Evolutionary conservation across 2,888 invertebrate genomes (phyloP).

Genomic region (Odiellus spinosus): DNA sequence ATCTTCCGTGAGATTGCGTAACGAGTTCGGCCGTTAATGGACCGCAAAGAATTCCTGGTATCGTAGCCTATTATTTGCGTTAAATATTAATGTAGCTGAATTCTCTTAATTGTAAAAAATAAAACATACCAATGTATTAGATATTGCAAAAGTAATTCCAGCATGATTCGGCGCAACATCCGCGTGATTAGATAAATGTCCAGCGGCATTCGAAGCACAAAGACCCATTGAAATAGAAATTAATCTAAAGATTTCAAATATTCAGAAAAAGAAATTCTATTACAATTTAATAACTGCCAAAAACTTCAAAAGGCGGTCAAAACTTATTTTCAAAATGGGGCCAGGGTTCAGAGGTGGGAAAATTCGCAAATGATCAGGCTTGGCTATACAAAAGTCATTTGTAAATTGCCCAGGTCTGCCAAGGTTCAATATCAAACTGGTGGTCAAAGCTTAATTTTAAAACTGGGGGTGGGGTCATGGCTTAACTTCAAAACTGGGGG

Average conservation of each 20-base stretch:
- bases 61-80: constrained; percentile 41
- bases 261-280: constrained; percentile 1
- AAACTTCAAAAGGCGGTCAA: neutral
- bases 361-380: too few relatives aligned
- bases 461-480: too few relatives aligned
- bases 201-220: constrained; percentile 56
- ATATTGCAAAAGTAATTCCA: constrained; percentile 56
- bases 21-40: constrained; percentile 57
- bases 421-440: too few relatives aligned
- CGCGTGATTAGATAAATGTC: constrained; percentile 58
- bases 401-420: too few relatives aligned
- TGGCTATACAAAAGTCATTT: too few relatives aligned
- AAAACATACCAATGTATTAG: constrained; percentile 47
- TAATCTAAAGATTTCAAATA: constrained; percentile 34
- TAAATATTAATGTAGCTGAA: constrained; percentile 3
- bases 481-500: too few relatives aligned
- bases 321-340: too few relatives aligned
- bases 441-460: too few relatives aligned
- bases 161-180: constrained; percentile 61
- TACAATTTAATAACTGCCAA: constrained; percentile 1
- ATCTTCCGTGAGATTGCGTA: constrained; percentile 48
- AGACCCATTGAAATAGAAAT: constrained; percentile 57
- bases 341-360: too few relatives aligned
- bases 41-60: constrained; percentile 58
- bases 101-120: neutral